phyloP scores from a whole-genome alignment of 2,113 vertebrate genomes.

The Propithecus coquereli region DNA sequence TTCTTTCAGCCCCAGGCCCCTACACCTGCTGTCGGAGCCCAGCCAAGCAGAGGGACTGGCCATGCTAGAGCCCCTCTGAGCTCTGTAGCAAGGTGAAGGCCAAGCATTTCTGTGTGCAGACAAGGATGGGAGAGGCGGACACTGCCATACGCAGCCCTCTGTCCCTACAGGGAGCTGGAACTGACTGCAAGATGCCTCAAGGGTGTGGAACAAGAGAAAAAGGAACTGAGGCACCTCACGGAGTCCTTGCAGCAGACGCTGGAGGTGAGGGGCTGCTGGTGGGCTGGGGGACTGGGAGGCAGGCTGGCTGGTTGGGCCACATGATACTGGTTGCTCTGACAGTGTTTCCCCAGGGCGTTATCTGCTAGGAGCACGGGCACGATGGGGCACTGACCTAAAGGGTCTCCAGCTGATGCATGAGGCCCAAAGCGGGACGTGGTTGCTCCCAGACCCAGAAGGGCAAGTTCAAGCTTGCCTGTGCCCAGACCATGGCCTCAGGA shows the following conservation, averaged over 20 bases:
- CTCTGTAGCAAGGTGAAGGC: not conserved
- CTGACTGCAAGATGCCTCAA: conserved; percentile 91
- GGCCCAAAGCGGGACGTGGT: not conserved
- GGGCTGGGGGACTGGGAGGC: not conserved
- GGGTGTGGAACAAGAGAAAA: conserved; percentile 93
- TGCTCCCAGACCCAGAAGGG: not conserved
- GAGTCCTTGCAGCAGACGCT: conserved; percentile 91
- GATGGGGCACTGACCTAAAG: not conserved
- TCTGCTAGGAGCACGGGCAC: not conserved
- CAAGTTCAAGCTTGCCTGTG: not conserved
- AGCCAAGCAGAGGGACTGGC: not conserved
- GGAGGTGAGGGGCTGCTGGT: conserved; percentile 84
- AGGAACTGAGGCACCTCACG: conserved; percentile 89
- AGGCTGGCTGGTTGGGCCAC: not conserved
- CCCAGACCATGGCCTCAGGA: not conserved
- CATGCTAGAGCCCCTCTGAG: not conserved
- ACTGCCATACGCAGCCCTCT: not conserved
- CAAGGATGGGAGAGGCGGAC: not conserved
- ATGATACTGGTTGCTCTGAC: not conserved
- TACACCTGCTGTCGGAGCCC: not conserved
- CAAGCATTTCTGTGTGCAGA: not conserved
- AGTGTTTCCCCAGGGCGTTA: not conserved
- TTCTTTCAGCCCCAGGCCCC: not conserved
- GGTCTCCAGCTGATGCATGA: not conserved
- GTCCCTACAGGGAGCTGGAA: conserved; percentile 90